Evolutionary conservation across 2,797 vertebrate species (phyloP).

Genomic region (Muraenolepis orangiensis): DNA sequence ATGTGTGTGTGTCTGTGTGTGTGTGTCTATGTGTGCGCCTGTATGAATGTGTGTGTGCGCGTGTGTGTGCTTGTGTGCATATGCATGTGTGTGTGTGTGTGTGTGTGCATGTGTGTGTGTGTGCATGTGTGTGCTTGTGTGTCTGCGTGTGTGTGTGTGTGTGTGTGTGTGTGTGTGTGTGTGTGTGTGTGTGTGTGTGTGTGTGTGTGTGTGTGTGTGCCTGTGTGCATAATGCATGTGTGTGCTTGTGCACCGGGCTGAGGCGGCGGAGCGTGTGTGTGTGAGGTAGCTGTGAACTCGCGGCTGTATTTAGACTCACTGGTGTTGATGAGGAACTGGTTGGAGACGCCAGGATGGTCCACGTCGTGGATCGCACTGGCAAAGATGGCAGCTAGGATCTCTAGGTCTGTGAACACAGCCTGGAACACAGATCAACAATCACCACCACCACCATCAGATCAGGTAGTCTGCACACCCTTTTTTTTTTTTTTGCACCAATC

Average conservation of each 20-base stretch:
- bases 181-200: slow-evolving; percentile 6
- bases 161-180: slow-evolving; percentile 22
- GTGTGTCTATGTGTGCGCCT: background rate
- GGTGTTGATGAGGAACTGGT: slow-evolving; percentile 99
- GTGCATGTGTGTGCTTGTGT: slow-evolving; percentile 1
- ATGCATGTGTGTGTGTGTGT: background rate
- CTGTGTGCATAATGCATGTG: background rate
- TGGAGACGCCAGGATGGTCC: slow-evolving; percentile 97
- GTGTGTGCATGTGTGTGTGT: background rate
- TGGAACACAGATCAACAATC: slow-evolving; percentile 48
- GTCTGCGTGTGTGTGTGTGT: slow-evolving; percentile 22
- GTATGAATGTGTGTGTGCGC: background rate
- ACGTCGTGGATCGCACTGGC: slow-evolving; percentile 98
- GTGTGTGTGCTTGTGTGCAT: background rate
- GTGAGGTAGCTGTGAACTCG: slow-evolving; percentile 34
- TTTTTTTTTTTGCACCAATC: too few species aligned
- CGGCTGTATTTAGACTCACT: slow-evolving; percentile 78
- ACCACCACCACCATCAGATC: too few species aligned
- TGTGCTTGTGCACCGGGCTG: background rate
- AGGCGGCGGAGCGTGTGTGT: background rate
- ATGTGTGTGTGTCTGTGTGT: background rate
- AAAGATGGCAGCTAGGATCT: slow-evolving; percentile 98
- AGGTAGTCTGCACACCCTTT: background rate
- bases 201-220: background rate
- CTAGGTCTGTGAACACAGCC: slow-evolving; percentile 98